A percentile compares a stretch with the other conserved stretches of the same genome.
Evolutionary conservation across 2,113 vertebrate genomes (phyloP).

Genomic region (Oxygymnocypris stewartii): DNA sequence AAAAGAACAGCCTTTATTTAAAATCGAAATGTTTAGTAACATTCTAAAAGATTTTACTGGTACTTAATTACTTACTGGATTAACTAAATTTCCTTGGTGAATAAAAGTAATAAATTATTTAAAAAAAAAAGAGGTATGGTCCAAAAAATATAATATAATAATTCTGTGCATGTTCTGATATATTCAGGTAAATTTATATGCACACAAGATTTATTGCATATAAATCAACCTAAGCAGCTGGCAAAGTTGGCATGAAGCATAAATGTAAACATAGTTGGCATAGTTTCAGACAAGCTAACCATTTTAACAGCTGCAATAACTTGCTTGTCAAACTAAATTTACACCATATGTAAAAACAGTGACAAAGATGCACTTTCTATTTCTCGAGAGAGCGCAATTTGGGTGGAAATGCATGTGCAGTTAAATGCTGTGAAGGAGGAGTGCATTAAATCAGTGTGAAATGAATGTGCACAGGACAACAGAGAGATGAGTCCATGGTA

Average conservation of each 20-base stretch:
- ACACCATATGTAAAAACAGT: conserved; percentile 8
- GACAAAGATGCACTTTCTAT: not conserved
- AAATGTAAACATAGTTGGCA: not conserved
- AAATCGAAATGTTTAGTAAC: too few relatives aligned
- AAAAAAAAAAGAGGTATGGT: too few relatives aligned
- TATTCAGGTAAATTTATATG: not conserved
- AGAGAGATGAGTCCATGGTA: not conserved
- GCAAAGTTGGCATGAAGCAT: conserved; percentile 3
- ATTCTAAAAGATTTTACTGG: too few relatives aligned
- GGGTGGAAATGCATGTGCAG: not conserved
- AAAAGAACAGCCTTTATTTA: too few relatives aligned
- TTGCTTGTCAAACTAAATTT: not conserved
- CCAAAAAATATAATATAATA: not conserved
- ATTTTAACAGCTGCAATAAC: not conserved
- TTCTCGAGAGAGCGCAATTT: not conserved
- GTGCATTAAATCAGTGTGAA: conserved; percentile 43
- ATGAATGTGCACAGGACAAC: conserved; percentile 30
- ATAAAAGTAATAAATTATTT: too few relatives aligned
- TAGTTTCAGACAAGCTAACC: conserved; percentile 10
- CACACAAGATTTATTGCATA: not conserved
- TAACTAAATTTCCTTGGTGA: too few relatives aligned
- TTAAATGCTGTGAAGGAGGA: conserved; percentile 5
- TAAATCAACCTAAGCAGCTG: not conserved
- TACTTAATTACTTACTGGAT: too few relatives aligned
- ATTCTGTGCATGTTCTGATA: not conserved